Evolutionary conservation across 2,113 vertebrate genomes (phyloP).

Genomic region (Cnemophilus loriae): DNA sequence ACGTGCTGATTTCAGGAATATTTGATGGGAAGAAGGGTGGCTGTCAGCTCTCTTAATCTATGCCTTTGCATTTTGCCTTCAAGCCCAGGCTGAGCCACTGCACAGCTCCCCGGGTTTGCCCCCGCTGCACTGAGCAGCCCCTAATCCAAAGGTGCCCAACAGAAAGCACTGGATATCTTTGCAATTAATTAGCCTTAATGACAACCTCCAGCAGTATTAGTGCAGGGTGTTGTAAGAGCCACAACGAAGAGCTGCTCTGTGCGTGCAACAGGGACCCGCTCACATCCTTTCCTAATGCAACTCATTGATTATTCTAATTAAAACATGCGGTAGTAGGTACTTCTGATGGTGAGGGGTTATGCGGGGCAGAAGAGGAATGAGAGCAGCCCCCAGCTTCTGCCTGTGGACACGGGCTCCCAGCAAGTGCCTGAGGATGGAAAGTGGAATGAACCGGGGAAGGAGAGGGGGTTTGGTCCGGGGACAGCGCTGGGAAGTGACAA

Average conservation of each 20-base stretch:
- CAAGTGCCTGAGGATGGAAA: neutral
- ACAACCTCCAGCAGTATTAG: neutral
- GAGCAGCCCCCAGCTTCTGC: neutral
- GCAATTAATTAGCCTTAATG: neutral
- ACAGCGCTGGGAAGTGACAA: neutral
- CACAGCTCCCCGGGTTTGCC: too few relatives aligned
- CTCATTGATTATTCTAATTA: neutral
- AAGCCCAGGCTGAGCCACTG: neutral
- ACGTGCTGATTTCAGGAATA: neutral
- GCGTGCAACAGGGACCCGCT: neutral
- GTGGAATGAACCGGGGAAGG: neutral
- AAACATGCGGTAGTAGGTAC: fast-evolving
- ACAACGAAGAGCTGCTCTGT: neutral
- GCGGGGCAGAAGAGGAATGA: fast-evolving
- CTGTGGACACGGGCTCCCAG: neutral
- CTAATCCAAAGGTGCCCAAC: neutral
- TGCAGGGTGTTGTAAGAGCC: neutral
- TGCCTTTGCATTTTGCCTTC: neutral
- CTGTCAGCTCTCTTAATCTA: neutral
- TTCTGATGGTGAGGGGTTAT: neutral
- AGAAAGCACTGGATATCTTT: neutral
- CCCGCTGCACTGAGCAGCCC: neutral
- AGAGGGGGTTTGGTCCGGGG: neutral
- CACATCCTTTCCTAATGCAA: neutral
- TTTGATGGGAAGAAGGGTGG: neutral